Evolutionary conservation across 2,888 invertebrate genomes (phyloP), one percentile per base, ranked within the genome.

Genomic region (Calliopum simillimum): DNA sequence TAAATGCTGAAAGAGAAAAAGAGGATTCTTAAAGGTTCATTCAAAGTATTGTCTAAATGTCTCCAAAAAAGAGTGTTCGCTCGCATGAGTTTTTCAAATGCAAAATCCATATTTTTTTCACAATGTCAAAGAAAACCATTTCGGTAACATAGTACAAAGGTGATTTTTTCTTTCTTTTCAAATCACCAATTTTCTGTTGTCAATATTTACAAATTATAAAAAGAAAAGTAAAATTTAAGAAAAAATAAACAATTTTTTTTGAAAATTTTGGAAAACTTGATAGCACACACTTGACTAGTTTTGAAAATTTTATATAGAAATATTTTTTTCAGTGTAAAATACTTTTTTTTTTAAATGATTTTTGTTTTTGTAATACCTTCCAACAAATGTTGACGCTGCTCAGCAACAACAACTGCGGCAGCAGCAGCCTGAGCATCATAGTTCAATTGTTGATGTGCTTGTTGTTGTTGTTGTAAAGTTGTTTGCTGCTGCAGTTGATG

Each of bases 301-400:
- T 65, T 55, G 14, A 53, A 74, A 76, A 68, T 68, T n/a, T 56
- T 68, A 62, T 68, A 44, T 63, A 43, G 25, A 51, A 51, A 58
- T 73, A 43, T 46, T 70, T 73, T 70, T 71, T 61, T 66, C 72
- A 68, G 70, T 61, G 65, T 66, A 21, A 67, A 51, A 70, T 74
- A 69, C 56, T 73, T 74, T 75, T 69, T 73, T 56, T 73, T 73
- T 68, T 4, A 53, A 23, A 69, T 69, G 51, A 68, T 78, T 77
- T 76, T 76, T 74, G 70, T 65, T 75, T 76, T 79, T 79, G 79
- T 81, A 84, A 84, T 86, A 86, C 86, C 86, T 86, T 86, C 86
- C 82, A 86, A 83, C 80, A 85, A 78, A 76, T 85, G 86, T 76
- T 82, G 83, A 70, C 86, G 86, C 79, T 86, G 85, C 82, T 84